Evolutionary conservation across 1,140 invertebrate genomes (phyloP).

Genomic region (Uloborus diversus): DNA sequence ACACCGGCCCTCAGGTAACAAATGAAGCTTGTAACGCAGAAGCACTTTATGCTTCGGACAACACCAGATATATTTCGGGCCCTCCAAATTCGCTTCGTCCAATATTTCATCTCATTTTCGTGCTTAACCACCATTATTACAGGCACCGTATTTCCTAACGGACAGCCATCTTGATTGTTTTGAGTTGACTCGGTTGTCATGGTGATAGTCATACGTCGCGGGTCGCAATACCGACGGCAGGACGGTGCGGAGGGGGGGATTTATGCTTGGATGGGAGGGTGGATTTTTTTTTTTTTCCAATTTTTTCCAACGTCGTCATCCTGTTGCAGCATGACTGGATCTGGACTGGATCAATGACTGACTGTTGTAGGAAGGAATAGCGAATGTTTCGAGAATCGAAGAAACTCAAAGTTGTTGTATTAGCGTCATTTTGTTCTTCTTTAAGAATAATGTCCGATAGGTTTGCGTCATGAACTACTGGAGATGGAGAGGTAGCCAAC

Average conservation of each 20-base stretch:
- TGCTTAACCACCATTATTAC: slow-evolving; percentile 21
- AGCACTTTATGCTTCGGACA: not conserved
- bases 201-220: slow-evolving; percentile 7
- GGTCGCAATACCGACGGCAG: not conserved
- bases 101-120: slow-evolving; percentile 48
- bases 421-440: too few species aligned
- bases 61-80: not conserved
- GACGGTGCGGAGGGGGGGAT: too few species aligned
- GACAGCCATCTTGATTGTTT: slow-evolving; percentile 32
- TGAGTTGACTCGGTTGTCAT: slow-evolving; percentile 28
- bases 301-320: not conserved
- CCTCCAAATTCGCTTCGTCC: slow-evolving; percentile 9
- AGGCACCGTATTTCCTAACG: slow-evolving; percentile 19
- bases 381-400: too few species aligned
- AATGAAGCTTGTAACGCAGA: not conserved
- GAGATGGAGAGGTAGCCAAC: too few species aligned
- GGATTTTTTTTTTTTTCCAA: not conserved
- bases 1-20: too few species aligned
- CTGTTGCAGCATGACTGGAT: not conserved
- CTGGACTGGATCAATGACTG: not conserved
- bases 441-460: too few species aligned
- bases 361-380: too few species aligned
- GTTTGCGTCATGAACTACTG: too few species aligned
- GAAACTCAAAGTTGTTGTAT: too few species aligned
- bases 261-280: too few species aligned